These are phyloP conservation scores for Colletes gigas DNA, from an alignment of 1,140 invertebrate genomes.

Conservation along the genomic window DNA sequence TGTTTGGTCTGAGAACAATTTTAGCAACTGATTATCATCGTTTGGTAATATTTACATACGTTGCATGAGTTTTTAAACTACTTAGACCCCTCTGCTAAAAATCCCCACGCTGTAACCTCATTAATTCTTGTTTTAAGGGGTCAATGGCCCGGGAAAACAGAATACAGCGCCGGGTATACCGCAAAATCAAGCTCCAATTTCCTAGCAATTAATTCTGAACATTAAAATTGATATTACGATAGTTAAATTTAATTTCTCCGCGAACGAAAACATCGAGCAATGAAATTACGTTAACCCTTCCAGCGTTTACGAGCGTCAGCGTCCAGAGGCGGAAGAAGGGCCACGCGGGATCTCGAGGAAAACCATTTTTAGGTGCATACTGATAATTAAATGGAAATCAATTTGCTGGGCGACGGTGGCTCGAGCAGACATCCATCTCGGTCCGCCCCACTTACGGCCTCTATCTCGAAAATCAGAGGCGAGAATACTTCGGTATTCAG, in stretches of 20 bases:
- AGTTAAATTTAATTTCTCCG: not conserved
- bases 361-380: not conserved
- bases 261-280: not conserved
- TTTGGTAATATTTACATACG: too few species aligned
- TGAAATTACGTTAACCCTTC: not conserved
- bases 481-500: slow-evolving; percentile 55
- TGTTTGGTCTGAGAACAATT: too few species aligned
- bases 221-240: not conserved
- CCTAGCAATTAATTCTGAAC: not conserved
- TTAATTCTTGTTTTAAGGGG: too few species aligned
- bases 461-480: slow-evolving; percentile 36
- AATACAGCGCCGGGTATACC: not conserved
- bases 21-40: too few species aligned
- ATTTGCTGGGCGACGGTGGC: slow-evolving; percentile 10
- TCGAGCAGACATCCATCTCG: not conserved
- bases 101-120: too few species aligned
- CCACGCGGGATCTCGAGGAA: not conserved
- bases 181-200: not conserved
- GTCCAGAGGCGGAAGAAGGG: too few species aligned
- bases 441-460: slow-evolving; percentile 18
- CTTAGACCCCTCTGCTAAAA: too few species aligned
- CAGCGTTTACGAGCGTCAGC: not conserved
- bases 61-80: too few species aligned
- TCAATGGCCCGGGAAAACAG: too few species aligned
- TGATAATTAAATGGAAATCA: slow-evolving; percentile 48